Evolutionary conservation across 2,888 invertebrate genomes (phyloP).

Genomic region (Oxytorus armatus): DNA sequence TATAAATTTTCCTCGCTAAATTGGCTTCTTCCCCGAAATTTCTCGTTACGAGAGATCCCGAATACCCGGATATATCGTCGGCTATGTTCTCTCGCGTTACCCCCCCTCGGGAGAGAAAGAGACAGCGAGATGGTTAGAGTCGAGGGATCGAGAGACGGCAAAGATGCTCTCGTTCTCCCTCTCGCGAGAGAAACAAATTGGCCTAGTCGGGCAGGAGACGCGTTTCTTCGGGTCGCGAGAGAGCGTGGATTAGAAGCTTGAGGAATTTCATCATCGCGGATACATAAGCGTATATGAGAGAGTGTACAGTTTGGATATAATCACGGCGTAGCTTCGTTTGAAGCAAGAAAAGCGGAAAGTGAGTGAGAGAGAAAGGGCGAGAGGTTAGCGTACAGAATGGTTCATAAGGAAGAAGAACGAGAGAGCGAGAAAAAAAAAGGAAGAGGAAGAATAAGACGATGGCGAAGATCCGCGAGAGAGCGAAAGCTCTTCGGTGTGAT

Average conservation of each 20-base stretch:
- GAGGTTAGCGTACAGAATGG: background rate
- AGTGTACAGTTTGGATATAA: conserved; percentile 54
- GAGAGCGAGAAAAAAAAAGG: conserved; percentile 7
- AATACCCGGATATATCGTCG: conserved; percentile 43
- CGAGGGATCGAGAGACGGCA: conserved; percentile 23
- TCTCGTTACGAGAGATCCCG: conserved; percentile 1
- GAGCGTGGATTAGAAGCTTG: conserved; percentile 69
- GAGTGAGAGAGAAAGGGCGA: conserved; percentile 23
- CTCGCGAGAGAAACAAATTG: conserved; percentile 57
- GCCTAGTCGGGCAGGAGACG: conserved; percentile 50
- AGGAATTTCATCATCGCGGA: conserved; percentile 77
- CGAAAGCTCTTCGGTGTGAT: conserved; percentile 52
- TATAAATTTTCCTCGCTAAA: background rate
- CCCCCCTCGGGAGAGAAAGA: conserved; percentile 14
- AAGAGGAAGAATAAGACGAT: conserved; percentile 54
- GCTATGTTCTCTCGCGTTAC: background rate
- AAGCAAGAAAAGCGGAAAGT: conserved; percentile 51
- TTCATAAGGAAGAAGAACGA: conserved; percentile 50
- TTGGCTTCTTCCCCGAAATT: conserved; percentile 13
- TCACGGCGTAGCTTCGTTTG: conserved; percentile 60
- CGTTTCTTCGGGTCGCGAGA: conserved; percentile 48
- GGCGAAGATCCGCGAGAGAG: conserved; percentile 57
- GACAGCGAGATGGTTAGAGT: conserved; percentile 3
- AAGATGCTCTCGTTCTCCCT: conserved; percentile 14
- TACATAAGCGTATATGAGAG: conserved; percentile 46